phyloP scores from a whole-genome alignment of 2,113 vertebrate genomes.

The Mus musculus region DNA sequence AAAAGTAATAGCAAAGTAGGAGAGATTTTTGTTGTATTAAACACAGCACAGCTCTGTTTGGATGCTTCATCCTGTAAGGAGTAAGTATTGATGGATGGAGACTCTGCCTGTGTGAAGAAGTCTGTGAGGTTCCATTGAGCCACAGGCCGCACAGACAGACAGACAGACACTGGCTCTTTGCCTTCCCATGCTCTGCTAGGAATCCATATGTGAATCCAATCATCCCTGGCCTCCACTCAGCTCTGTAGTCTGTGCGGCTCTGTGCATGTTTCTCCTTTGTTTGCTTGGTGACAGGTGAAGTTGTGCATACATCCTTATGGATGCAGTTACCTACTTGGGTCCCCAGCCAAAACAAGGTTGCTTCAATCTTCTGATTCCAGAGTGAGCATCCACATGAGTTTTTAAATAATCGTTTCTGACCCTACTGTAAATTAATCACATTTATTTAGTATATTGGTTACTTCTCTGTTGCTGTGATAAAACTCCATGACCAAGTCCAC shows the following conservation, averaged over 20 bases:
- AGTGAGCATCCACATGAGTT: neutral
- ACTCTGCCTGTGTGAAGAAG: neutral
- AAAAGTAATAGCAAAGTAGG: neutral
- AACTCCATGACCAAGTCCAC: neutral
- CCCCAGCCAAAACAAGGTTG: accelerated
- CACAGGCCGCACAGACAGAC: neutral
- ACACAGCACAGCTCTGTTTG: neutral
- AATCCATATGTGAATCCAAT: too few species aligned
- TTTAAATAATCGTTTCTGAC: neutral
- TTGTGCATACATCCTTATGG: neutral
- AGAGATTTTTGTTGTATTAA: neutral
- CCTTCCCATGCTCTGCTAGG: neutral
- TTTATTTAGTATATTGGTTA: neutral
- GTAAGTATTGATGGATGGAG: neutral
- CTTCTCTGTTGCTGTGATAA: neutral
- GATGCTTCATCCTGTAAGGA: neutral
- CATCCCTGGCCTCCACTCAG: too few species aligned
- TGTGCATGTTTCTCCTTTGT: neutral
- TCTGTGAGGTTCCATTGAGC: neutral
- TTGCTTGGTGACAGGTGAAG: neutral
- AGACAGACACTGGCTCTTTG: neutral
- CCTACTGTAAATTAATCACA: neutral
- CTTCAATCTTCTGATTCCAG: neutral
- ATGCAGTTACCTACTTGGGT: neutral
- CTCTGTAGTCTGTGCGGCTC: too few species aligned